Percentiles rank a stretch among this genome's conserved stretches.
phyloP scores from a whole-genome alignment of 2,797 vertebrate species.

The Melanotaenia maccullochi region DNA sequence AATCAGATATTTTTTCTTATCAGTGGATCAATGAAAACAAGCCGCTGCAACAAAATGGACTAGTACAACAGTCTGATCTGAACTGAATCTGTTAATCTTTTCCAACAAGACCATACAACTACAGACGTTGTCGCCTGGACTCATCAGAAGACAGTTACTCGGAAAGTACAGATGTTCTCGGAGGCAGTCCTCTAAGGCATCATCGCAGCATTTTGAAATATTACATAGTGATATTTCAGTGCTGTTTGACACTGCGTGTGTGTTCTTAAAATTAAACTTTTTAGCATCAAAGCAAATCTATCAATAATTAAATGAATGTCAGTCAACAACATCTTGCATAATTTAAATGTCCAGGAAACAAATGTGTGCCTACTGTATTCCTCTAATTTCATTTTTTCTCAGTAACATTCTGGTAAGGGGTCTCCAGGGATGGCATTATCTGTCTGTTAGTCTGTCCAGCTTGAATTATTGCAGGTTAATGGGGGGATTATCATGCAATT shows the following conservation, averaged over 20 bases:
- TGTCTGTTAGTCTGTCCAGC: constrained; percentile 1
- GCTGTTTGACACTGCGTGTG: constrained; percentile 11
- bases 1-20: constrained; percentile 36
- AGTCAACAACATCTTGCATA: background rate
- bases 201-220: constrained; percentile 1
- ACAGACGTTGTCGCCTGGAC: constrained; percentile 9
- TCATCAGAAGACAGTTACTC: constrained; percentile 17
- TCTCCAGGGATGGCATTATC: background rate
- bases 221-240: background rate
- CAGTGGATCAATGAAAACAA: constrained; percentile 28
- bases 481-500: background rate
- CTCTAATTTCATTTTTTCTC: background rate
- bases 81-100: constrained; percentile 50
- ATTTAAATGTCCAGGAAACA: background rate
- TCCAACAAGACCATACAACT: constrained; percentile 42
- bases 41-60: constrained; percentile 24
- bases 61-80: constrained; percentile 27
- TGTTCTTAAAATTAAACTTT: background rate
- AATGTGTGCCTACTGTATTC: background rate
- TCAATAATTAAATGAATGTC: background rate
- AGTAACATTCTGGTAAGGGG: background rate
- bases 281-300: background rate
- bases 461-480: constrained; percentile 7
- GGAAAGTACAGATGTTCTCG: constrained; percentile 17
- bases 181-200: constrained; percentile 8